phyloP scores from a whole-genome alignment of 2,113 vertebrate species.

The Xiphorhynchus elegans region DNA sequence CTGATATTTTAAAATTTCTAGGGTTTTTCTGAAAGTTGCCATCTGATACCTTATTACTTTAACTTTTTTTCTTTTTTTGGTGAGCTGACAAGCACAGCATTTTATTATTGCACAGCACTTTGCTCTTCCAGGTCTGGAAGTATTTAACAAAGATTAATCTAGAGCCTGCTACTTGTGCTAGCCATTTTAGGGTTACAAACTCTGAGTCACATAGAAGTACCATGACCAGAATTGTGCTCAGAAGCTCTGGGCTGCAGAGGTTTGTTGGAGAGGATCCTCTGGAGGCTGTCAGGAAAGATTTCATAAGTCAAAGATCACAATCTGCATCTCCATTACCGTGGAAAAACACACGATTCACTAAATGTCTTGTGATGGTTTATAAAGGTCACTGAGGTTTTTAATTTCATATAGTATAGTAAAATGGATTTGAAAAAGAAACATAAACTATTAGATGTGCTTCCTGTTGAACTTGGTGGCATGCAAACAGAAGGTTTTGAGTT shows the following conservation, averaged over 20 bases:
- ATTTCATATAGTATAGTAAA: slow-evolving; percentile 40
- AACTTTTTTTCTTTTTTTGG: not conserved
- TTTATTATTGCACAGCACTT: not conserved
- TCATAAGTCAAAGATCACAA: not conserved
- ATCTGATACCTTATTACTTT: not conserved
- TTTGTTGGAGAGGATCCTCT: not conserved
- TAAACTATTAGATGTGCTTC: slow-evolving; percentile 50
- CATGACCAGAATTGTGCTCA: fast-evolving
- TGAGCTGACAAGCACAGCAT: not conserved
- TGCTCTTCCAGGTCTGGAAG: not conserved
- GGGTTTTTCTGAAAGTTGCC: not conserved
- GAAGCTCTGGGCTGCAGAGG: not conserved
- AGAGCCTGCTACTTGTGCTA: not conserved
- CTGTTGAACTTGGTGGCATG: slow-evolving; percentile 37
- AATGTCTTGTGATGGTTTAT: slow-evolving; percentile 37
- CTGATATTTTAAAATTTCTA: not conserved
- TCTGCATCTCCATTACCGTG: not conserved
- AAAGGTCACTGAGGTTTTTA: slow-evolving; percentile 62
- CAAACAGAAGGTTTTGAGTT: slow-evolving; percentile 45
- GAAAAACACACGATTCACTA: not conserved
- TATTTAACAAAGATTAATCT: not conserved
- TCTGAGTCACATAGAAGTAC: not conserved
- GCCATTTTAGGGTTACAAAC: not conserved
- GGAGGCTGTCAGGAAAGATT: not conserved
- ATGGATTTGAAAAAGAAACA: slow-evolving; percentile 51